Evolutionary conservation across 2,797 vertebrate genomes (phyloP).

Genomic region (Bovichtus variegatus): DNA sequence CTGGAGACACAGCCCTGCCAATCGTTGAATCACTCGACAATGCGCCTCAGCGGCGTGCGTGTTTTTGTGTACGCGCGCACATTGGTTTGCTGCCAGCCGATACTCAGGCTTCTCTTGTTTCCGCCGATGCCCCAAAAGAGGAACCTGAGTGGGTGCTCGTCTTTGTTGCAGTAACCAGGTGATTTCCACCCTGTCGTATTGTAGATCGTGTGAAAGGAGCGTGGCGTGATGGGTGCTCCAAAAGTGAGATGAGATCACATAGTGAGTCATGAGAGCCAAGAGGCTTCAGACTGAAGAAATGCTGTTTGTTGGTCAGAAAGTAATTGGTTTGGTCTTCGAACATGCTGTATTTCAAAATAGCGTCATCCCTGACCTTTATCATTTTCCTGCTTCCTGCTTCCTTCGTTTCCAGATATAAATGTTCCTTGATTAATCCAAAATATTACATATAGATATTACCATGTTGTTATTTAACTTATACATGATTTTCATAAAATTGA

Average conservation of each 20-base stretch:
- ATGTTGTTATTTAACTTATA: neutral
- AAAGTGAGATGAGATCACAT: constrained; percentile 48
- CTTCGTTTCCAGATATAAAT: neutral
- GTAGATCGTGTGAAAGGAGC: constrained; percentile 16
- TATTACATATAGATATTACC: neutral
- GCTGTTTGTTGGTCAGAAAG: constrained; percentile 40
- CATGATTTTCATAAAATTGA: neutral
- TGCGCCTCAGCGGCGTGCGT: constrained; percentile 24
- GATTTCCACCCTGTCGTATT: constrained; percentile 39
- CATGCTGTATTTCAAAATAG: constrained; percentile 15
- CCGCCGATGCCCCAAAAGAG: constrained; percentile 23
- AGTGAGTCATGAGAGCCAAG: constrained; percentile 40
- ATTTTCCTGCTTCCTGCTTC: constrained; percentile 4
- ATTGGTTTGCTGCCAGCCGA: constrained; percentile 20
- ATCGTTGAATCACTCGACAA: constrained; percentile 23
- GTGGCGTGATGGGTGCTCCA: constrained; percentile 10
- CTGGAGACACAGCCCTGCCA: constrained; percentile 42
- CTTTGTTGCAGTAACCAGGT: constrained; percentile 47
- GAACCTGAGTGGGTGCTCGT: constrained; percentile 36
- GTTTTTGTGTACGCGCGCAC: neutral
- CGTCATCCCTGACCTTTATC: neutral
- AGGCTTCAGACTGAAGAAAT: constrained; percentile 20
- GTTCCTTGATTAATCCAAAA: neutral
- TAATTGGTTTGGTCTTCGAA: constrained; percentile 26
- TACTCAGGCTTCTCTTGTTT: constrained; percentile 52